A percentile compares a stretch with the other conserved stretches of the same genome.
These are phyloP conservation scores for Eremobia ochroleuca DNA, from an alignment of 2,888 invertebrate species.

Conservation along the genomic window DNA sequence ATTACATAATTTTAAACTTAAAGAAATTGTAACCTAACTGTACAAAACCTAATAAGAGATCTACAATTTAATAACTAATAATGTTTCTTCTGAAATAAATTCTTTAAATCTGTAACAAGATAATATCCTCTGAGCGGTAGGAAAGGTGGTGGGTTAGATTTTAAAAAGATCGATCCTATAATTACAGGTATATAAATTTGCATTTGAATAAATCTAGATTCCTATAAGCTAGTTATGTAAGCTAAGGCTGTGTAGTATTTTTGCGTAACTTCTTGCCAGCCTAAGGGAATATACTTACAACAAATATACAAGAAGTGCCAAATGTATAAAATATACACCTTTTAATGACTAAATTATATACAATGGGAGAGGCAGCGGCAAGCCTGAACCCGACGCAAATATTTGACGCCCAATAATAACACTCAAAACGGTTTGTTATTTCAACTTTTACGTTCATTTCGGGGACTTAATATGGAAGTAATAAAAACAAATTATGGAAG, in stretches of 20 bases:
- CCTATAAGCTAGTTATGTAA: conserved; percentile 37
- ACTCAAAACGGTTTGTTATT: not conserved
- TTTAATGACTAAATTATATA: conserved; percentile 38
- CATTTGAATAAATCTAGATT: conserved; percentile 46
- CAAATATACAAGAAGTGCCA: conserved; percentile 37
- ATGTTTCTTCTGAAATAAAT: conserved; percentile 68
- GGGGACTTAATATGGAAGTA: not conserved
- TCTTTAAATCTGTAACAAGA: conserved; percentile 72
- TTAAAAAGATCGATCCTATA: conserved; percentile 44
- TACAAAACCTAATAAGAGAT: conserved; percentile 61
- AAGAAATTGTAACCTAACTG: conserved; percentile 52
- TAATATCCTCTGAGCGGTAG: conserved; percentile 82
- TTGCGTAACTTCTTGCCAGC: conserved; percentile 23
- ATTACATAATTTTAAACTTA: conserved; percentile 39
- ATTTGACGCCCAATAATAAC: not conserved
- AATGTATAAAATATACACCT: conserved; percentile 51
- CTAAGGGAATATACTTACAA: conserved; percentile 28
- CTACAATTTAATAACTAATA: conserved; percentile 60
- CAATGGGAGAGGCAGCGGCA: conserved; percentile 50
- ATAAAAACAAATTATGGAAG: not conserved
- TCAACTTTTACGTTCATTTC: not conserved
- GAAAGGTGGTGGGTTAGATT: conserved; percentile 80
- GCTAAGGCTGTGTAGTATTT: conserved; percentile 20
- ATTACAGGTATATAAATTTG: conserved; percentile 42
- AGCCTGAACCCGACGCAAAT: conserved; percentile 13